A percentile compares a stretch with the other conserved stretches of the same genome.
Evolutionary conservation across 2,888 invertebrate species (phyloP).

Genomic region (Uloborus plumipes): DNA sequence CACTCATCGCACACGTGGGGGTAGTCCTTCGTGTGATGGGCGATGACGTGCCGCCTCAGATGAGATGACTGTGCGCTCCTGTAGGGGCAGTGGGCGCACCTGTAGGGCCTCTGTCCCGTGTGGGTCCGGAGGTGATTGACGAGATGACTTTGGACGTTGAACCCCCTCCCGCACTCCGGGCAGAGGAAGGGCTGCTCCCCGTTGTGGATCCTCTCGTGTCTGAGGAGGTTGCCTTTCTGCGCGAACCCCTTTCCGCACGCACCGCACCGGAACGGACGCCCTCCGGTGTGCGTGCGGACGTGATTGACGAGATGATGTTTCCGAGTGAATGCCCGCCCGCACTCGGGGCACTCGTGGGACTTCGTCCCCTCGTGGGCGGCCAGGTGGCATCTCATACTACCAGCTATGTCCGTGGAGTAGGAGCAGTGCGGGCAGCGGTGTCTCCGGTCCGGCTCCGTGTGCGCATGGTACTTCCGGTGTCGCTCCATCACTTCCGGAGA

Average conservation of each 20-base stretch:
- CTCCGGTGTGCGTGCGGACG: conserved; percentile 16
- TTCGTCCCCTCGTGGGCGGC: conserved; percentile 22
- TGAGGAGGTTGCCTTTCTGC: not conserved
- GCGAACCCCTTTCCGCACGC: not conserved
- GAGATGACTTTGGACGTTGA: not conserved
- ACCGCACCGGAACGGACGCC: conserved; percentile 1
- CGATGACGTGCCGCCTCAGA: not conserved
- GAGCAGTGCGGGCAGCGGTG: conserved; percentile 24
- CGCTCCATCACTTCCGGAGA: conserved; percentile 1
- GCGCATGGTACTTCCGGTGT: conserved; percentile 10
- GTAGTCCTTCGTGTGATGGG: conserved; percentile 11
- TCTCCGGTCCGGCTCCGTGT: not conserved
- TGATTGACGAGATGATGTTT: not conserved
- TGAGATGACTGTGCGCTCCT: not conserved
- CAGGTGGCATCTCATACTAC: not conserved
- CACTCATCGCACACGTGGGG: conserved; percentile 22
- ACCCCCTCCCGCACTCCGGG: conserved; percentile 16
- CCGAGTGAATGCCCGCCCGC: conserved; percentile 12
- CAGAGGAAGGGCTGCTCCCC: conserved; percentile 8
- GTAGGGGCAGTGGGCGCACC: conserved; percentile 24
- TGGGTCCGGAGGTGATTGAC: conserved; percentile 9
- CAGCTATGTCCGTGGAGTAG: not conserved
- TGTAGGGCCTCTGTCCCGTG: conserved; percentile 29
- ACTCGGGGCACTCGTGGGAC: conserved; percentile 12
- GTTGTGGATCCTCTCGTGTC: not conserved